phyloP scores from a whole-genome alignment of 2,113 vertebrate species.

The Bettongia penicillata region DNA sequence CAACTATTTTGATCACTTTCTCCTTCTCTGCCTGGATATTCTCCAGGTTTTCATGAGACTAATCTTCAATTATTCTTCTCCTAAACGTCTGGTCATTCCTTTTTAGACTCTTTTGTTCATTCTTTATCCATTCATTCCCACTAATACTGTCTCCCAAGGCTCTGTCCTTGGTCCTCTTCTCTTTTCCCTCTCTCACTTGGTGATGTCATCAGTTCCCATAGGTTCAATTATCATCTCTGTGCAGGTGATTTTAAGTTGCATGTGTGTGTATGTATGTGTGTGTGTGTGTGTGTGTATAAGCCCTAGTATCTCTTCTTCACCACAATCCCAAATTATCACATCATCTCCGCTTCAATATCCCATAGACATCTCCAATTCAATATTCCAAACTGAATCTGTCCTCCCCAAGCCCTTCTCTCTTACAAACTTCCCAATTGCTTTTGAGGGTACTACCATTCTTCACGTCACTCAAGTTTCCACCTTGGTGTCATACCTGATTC shows the following conservation, averaged over 20 bases:
- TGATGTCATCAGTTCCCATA: too few relatives aligned
- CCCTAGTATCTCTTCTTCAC: not conserved
- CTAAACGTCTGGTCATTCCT: not conserved
- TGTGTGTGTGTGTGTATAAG: not conserved
- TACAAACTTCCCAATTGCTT: not conserved
- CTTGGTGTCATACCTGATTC: not conserved
- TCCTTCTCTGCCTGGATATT: not conserved
- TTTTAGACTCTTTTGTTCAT: not conserved
- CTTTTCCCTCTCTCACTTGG: not conserved
- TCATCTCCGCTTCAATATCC: not conserved
- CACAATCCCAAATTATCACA: not conserved
- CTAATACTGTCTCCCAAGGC: not conserved
- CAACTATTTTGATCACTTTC: not conserved
- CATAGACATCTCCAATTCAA: not conserved
- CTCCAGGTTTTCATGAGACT: not conserved
- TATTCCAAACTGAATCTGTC: not conserved
- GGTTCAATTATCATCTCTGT: not conserved
- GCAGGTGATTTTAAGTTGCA: not conserved
- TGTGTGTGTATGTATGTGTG: too few relatives aligned
- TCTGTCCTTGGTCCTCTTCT: not conserved
- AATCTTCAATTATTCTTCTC: not conserved
- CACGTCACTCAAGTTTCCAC: not conserved
- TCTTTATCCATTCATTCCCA: not conserved
- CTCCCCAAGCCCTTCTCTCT: not conserved
- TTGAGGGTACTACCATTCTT: not conserved